Conservation (phyloP, 2,113 vertebrate species). For the Otis tarda region DNA sequence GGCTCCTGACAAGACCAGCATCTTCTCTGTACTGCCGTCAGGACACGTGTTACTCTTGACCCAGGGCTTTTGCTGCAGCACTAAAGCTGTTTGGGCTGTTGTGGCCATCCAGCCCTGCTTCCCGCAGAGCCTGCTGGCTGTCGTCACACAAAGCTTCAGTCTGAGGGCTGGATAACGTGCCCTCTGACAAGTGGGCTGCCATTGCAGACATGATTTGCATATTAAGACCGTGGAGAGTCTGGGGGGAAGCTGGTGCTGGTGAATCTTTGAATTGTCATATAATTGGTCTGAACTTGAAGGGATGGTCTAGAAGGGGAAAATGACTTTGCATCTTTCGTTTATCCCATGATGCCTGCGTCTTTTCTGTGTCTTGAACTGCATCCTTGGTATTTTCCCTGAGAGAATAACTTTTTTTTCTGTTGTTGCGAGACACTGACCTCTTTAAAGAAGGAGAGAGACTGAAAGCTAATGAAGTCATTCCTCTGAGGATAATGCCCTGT, state of each 20-base stretch:
- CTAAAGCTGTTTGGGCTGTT: not conserved
- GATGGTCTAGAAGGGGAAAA: not conserved
- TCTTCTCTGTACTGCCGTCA: rapidly evolving
- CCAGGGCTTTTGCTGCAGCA: not conserved
- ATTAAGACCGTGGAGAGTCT: not conserved
- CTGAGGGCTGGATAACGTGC: not conserved
- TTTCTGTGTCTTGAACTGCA: not conserved
- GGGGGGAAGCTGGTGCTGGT: not conserved
- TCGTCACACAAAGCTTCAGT: not conserved
- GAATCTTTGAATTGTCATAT: not conserved
- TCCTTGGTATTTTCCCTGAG: slow-evolving; percentile 32
- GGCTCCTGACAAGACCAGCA: not conserved
- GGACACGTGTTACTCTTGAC: not conserved
- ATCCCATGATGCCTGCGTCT: not conserved
- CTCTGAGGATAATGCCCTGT: not conserved
- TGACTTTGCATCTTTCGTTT: not conserved
- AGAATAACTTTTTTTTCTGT: not conserved
- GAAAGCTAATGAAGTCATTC: not conserved
- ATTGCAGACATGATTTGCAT: not conserved
- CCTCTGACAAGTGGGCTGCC: not conserved
- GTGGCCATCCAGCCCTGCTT: not conserved
- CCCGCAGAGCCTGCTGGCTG: not conserved
- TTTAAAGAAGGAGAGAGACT: not conserved
- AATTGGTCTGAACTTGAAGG: not conserved
- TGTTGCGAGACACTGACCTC: slow-evolving; percentile 8